Conservation (phyloP, 2,113 vertebrate species). For the Onychostruthus taczanowskii region DNA sequence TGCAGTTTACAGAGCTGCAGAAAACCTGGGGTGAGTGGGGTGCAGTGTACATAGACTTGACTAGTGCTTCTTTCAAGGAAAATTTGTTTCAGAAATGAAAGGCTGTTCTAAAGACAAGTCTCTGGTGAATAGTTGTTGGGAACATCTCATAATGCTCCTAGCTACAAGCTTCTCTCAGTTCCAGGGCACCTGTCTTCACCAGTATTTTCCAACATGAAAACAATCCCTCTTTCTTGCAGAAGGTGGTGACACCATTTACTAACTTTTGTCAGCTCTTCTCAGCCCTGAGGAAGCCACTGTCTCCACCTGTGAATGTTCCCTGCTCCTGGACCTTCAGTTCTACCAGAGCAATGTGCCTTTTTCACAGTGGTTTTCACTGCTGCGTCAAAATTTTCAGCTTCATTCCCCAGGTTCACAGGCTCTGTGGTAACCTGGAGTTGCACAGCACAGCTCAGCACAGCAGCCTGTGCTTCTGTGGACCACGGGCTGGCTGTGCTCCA, state of each 20-base stretch:
- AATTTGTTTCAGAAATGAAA: not conserved
- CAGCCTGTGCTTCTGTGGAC: not conserved
- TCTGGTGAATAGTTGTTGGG: not conserved
- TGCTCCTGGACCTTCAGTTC: not conserved
- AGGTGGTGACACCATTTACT: not conserved
- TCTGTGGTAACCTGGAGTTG: not conserved
- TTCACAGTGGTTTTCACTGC: not conserved
- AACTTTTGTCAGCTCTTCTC: not conserved
- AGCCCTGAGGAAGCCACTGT: not conserved
- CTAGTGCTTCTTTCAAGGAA: not conserved
- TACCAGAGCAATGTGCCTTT: not conserved
- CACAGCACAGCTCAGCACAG: accelerated
- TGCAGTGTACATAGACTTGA: not conserved
- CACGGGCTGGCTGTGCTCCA: not conserved
- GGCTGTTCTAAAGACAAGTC: not conserved
- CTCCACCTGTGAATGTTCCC: no score
- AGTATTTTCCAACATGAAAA: not conserved
- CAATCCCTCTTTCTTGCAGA: not conserved
- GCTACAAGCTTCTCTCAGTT: not conserved
- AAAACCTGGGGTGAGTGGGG: not conserved
- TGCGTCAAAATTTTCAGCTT: not conserved
- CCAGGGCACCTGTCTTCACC: not conserved
- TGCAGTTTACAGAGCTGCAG: not conserved
- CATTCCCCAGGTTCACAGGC: not conserved
- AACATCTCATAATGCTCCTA: not conserved